Evolutionary conservation across 2,113 vertebrate species (phyloP).

Genomic region (Eurypyga helias): DNA sequence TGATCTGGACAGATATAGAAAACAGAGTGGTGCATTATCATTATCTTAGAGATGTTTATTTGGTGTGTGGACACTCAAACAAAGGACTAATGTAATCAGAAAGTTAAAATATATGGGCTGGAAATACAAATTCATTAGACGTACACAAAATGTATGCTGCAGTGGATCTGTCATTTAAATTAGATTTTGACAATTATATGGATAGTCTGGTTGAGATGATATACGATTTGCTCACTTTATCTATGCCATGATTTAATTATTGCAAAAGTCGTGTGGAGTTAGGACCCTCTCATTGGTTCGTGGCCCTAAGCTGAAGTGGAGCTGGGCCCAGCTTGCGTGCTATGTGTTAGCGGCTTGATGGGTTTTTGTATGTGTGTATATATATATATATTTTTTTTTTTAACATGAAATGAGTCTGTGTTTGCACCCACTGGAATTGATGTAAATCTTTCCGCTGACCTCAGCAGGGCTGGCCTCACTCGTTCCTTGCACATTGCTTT

Average conservation of each 20-base stretch:
- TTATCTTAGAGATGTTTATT: conserved; percentile 56
- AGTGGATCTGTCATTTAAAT: conserved; percentile 43
- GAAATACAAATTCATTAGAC: conserved; percentile 67
- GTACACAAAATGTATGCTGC: conserved; percentile 50
- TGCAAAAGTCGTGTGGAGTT: not conserved
- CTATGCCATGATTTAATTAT: conserved; percentile 55
- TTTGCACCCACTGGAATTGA: not conserved
- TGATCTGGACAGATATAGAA: not conserved
- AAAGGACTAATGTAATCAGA: conserved; percentile 42
- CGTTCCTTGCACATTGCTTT: accelerated
- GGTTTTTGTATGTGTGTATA: not conserved
- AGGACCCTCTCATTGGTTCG: not conserved
- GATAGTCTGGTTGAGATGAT: conserved; percentile 75
- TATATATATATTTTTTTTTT: not conserved
- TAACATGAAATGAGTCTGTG: not conserved
- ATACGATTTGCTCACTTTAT: conserved; percentile 52
- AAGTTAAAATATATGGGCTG: conserved; percentile 69
- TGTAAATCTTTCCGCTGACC: conserved; percentile 7
- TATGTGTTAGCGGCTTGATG: not conserved
- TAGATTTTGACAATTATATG: conserved; percentile 68
- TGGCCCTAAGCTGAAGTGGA: not conserved
- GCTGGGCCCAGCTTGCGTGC: not conserved
- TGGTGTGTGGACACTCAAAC: conserved; percentile 51
- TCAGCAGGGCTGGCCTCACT: not conserved
- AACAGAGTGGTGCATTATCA: conserved; percentile 36